phyloP scores from a whole-genome alignment of 2,888 invertebrate genomes.

The Ferdinandea cuprea region DNA sequence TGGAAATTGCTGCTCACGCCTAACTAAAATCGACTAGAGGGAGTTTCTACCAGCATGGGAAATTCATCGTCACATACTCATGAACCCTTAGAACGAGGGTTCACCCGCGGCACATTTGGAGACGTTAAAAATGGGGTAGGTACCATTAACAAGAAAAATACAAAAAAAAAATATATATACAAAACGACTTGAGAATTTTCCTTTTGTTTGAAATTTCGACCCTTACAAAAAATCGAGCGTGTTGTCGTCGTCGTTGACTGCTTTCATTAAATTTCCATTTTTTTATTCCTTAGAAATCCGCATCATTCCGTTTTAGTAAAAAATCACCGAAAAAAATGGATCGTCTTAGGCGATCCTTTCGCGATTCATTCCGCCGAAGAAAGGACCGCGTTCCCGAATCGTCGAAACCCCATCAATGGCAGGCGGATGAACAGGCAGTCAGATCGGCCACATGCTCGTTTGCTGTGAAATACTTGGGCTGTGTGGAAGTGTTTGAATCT shows the following conservation, averaged over 20 bases:
- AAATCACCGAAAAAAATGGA: constrained; percentile 92
- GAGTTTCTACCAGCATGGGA: constrained; percentile 85
- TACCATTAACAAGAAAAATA: constrained; percentile 71
- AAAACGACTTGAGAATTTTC: constrained; percentile 79
- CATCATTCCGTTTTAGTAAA: constrained; percentile 84
- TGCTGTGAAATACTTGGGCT: constrained; percentile 99
- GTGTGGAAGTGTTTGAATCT: constrained; percentile 99
- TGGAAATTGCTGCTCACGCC: constrained; percentile 57
- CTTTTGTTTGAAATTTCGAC: constrained; percentile 65
- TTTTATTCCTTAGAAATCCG: constrained; percentile 84
- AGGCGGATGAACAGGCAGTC: constrained; percentile 98
- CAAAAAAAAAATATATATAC: background rate
- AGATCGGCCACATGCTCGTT: constrained; percentile 98
- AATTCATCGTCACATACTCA: constrained; percentile 93
- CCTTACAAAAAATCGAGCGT: constrained; percentile 30
- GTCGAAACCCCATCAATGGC: constrained; percentile 98
- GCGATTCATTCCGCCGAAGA: constrained; percentile 96
- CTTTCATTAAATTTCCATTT: constrained; percentile 46
- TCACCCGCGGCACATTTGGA: constrained; percentile 83
- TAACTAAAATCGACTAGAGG: constrained; percentile 14
- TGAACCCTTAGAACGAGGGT: constrained; percentile 90
- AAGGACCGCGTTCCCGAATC: constrained; percentile 95
- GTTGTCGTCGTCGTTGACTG: constrained; percentile 40
- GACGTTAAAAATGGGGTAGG: constrained; percentile 84
- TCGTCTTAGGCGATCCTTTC: constrained; percentile 93